Percentiles rank a stretch among this genome's conserved stretches.
Conservation (phyloP, 2,113 vertebrate genomes). For the Cichladusa arquata region DNA sequence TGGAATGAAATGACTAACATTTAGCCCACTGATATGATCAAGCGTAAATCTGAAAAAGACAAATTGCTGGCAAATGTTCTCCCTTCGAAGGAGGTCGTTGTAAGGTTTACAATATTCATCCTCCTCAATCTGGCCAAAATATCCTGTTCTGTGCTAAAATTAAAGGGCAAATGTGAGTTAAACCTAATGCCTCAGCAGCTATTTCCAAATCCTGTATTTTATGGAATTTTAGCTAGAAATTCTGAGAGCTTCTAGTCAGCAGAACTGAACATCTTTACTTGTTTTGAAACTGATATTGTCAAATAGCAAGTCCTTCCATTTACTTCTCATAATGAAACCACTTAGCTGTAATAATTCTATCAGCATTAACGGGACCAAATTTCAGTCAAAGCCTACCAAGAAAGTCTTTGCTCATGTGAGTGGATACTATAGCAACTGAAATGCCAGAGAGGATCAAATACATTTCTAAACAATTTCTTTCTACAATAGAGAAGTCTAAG, state of each 20-base stretch:
- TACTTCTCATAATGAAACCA: not conserved
- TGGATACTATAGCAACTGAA: not conserved
- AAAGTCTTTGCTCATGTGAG: not conserved
- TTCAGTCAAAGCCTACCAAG: accelerated
- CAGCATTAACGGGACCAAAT: not conserved
- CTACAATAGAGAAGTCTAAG: not conserved
- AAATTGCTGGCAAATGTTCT: not conserved
- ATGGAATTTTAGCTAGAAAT: not conserved
- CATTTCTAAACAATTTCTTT: slow-evolving; percentile 5
- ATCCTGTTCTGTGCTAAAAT: not conserved
- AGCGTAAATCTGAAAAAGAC: slow-evolving; percentile 30
- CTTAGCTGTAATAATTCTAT: not conserved
- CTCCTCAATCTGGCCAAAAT: not conserved
- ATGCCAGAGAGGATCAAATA: not conserved
- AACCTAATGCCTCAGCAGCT: not conserved
- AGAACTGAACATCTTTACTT: not conserved
- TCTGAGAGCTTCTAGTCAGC: not conserved
- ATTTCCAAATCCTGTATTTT: not conserved
- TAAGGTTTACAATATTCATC: not conserved
- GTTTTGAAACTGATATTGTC: not conserved
- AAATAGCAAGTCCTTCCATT: not conserved
- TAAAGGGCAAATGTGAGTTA: not conserved
- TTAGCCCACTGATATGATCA: slow-evolving; percentile 4
- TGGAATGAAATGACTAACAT: slow-evolving; percentile 41
- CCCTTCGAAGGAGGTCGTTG: not conserved